phyloP scores from a whole-genome alignment of 2,113 vertebrate species.

The Porphyrio hochstetteri region DNA sequence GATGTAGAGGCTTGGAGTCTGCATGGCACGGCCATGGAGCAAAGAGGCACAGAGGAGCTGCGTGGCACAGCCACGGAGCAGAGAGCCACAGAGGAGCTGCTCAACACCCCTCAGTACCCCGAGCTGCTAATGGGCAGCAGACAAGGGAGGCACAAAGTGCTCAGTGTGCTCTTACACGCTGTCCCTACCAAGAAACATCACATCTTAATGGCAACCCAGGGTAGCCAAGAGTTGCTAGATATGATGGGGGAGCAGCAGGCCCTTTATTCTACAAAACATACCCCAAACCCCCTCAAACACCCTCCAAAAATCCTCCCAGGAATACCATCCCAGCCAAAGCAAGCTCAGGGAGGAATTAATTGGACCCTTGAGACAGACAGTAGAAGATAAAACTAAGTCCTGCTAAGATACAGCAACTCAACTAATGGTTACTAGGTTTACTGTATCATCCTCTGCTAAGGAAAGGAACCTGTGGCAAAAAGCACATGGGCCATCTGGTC shows the following conservation, averaged over 20 bases:
- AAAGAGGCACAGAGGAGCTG: no score
- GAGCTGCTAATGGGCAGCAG: not conserved
- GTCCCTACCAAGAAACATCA: not conserved
- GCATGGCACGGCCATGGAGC: rapidly evolving
- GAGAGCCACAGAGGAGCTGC: no score
- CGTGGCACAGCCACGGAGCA: no score
- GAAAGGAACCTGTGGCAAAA: not conserved
- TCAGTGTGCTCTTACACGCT: rapidly evolving
- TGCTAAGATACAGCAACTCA: not conserved
- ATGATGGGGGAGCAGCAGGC: not conserved
- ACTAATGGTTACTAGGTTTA: not conserved
- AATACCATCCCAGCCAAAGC: not conserved
- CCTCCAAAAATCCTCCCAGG: not conserved
- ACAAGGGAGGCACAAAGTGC: not conserved
- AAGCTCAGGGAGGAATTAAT: not conserved
- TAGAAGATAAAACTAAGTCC: not conserved
- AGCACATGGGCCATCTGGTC: not conserved
- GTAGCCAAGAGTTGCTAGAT: not conserved
- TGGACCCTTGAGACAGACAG: not conserved
- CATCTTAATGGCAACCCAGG: rapidly evolving
- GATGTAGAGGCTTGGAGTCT: not conserved
- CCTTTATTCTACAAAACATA: not conserved
- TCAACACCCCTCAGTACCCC: not conserved
- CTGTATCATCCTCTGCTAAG: not conserved
- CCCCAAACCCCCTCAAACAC: not conserved